Percentiles rank a stretch among this genome's conserved stretches.
Conservation (phyloP, 2,113 vertebrate species). For the Tetrax tetrax region DNA sequence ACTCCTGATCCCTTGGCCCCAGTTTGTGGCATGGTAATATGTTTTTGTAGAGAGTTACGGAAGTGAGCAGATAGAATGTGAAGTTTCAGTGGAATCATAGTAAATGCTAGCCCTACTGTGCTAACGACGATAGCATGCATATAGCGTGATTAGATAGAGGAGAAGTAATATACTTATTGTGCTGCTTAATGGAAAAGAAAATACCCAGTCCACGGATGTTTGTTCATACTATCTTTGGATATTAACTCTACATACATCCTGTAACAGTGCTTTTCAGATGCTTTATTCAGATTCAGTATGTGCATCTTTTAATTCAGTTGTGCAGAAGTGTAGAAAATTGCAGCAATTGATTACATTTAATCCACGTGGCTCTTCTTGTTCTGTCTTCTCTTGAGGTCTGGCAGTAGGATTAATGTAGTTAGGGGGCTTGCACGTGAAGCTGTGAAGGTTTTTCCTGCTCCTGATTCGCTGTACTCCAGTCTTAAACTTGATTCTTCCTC, state of each 20-base stretch:
- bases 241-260: neutral
- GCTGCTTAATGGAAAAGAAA: neutral
- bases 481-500: neutral
- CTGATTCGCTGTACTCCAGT: accelerated
- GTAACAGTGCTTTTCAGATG: neutral
- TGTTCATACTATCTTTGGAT: neutral
- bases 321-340: neutral
- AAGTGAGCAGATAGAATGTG: neutral
- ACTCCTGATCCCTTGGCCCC: neutral
- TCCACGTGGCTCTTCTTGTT: neutral
- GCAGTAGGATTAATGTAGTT: neutral
- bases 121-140: neutral
- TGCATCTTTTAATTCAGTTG: neutral
- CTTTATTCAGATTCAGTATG: neutral
- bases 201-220: neutral
- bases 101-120: neutral
- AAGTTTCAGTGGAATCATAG: neutral
- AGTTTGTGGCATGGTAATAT: accelerated
- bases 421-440: neutral
- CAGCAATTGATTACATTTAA: neutral
- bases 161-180: neutral
- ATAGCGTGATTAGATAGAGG: neutral
- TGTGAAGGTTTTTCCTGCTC: neutral
- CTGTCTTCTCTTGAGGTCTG: neutral
- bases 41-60: neutral